Conservation (phyloP, 2,797 vertebrate species). For the Tolypeutes matacus region DNA sequence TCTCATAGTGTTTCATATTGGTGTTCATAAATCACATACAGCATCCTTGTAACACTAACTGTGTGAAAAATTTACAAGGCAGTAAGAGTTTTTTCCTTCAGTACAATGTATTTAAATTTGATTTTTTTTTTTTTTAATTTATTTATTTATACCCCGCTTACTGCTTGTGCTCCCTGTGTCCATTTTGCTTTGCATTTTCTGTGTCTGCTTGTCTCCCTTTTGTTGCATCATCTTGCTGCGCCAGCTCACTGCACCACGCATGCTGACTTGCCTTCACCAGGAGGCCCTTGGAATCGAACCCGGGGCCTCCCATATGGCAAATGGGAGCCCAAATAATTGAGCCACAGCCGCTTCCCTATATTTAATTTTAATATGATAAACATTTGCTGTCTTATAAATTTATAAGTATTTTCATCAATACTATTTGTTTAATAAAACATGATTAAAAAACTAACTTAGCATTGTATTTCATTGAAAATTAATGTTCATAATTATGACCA, state of each 20-base stretch:
- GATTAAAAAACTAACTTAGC: slow-evolving; percentile 35
- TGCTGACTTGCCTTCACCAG: too few relatives aligned
- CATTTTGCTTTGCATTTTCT: too few relatives aligned
- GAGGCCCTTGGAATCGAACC: too few relatives aligned
- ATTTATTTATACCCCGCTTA: too few relatives aligned
- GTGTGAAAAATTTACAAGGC: not conserved
- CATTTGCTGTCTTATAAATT: slow-evolving; percentile 53
- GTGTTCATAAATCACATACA: not conserved
- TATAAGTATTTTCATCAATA: slow-evolving; percentile 39
- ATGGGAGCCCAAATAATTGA: too few relatives aligned
- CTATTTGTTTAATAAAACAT: slow-evolving; percentile 46
- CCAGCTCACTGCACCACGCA: too few relatives aligned
- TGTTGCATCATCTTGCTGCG: too few relatives aligned
- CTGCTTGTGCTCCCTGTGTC: too few relatives aligned
- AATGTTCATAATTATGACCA: slow-evolving; percentile 21
- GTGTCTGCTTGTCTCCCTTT: too few relatives aligned
- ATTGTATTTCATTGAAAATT: slow-evolving; percentile 45
- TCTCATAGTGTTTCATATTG: not conserved
- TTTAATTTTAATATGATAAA: slow-evolving; percentile 42
- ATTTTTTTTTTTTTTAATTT: too few relatives aligned
- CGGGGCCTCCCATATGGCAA: too few relatives aligned
- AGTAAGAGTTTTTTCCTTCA: slow-evolving; percentile 34
- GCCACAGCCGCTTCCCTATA: too few relatives aligned
- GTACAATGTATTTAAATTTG: slow-evolving; percentile 10
- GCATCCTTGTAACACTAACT: not conserved